phyloP scores from a whole-genome alignment of 2,888 invertebrate species.

The Conistra vaccinii region DNA sequence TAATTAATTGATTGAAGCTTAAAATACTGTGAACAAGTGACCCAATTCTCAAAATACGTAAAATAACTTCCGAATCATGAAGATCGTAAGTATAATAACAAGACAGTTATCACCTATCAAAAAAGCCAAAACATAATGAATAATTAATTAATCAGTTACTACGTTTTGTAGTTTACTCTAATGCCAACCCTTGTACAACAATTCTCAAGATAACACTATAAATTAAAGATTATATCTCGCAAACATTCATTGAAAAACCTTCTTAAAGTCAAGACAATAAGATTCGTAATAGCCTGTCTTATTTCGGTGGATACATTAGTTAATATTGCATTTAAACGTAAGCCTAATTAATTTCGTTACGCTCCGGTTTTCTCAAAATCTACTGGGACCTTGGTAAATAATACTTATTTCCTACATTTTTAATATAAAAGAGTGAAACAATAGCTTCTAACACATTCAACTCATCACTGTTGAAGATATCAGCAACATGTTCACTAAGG shows the following conservation, averaged over 20 bases:
- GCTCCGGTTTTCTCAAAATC: conserved; percentile 81
- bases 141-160: conserved; percentile 47
- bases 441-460: conserved; percentile 76
- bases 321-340: conserved; percentile 72
- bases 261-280: conserved; percentile 30
- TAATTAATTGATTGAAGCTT: background rate
- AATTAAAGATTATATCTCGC: conserved; percentile 58
- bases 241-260: conserved; percentile 28
- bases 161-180: conserved; percentile 54
- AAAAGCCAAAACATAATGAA: conserved; percentile 6
- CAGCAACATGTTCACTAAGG: conserved; percentile 82
- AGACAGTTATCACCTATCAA: conserved; percentile 26
- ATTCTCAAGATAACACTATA: conserved; percentile 54
- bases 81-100: conserved; percentile 1
- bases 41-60: background rate
- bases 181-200: conserved; percentile 65
- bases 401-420: conserved; percentile 77
- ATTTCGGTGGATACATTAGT: conserved; percentile 56
- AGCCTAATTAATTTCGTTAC: conserved; percentile 78
- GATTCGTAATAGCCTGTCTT: conserved; percentile 46
- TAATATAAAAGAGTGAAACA: conserved; percentile 81
- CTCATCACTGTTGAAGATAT: conserved; percentile 76
- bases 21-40: background rate
- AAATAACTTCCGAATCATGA: background rate
- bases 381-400: conserved; percentile 79